These are phyloP conservation scores for Ricordea florida DNA, from an alignment of 92 coral and sea anemone genomes.

Conservation along the genomic window DNA sequence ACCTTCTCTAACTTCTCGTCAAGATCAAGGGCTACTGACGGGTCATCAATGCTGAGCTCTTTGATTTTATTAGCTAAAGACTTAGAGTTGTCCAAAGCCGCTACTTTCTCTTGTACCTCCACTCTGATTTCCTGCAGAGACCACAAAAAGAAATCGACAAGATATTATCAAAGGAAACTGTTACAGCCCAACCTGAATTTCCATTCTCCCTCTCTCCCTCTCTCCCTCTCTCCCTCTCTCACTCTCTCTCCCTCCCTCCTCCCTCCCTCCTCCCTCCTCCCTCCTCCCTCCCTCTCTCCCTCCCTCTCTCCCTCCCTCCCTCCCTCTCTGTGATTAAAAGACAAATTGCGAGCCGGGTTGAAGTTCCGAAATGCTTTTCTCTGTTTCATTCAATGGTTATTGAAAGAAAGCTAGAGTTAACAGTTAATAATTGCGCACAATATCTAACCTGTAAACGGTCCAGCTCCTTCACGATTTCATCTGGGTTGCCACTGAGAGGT, in stretches of 20 bases:
- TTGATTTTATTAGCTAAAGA: slow-evolving; percentile 75
- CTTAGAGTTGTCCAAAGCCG: slow-evolving; percentile 81
- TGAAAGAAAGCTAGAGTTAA: too few relatives aligned
- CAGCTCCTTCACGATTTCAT: slow-evolving; percentile 75
- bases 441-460: slow-evolving; percentile 73
- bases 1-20: slow-evolving; percentile 68
- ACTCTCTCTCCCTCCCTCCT: neutral
- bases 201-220: neutral
- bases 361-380: too few relatives aligned
- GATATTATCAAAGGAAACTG: neutral
- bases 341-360: neutral
- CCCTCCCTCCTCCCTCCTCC: neutral
- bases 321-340: neutral
- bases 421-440: neutral
- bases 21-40: slow-evolving; percentile 66
- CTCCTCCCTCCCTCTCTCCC: neutral
- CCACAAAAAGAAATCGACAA: neutral
- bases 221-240: too few relatives aligned
- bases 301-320: neutral
- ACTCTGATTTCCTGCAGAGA: slow-evolving; percentile 68
- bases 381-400: too few relatives aligned
- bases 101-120: slow-evolving; percentile 74
- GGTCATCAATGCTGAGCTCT: slow-evolving; percentile 77
- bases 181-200: neutral
- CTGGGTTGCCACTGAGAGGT: slow-evolving; percentile 80